Evolutionary conservation across 2,113 vertebrate genomes (phyloP).

Genomic region (Hiodon tergisus): DNA sequence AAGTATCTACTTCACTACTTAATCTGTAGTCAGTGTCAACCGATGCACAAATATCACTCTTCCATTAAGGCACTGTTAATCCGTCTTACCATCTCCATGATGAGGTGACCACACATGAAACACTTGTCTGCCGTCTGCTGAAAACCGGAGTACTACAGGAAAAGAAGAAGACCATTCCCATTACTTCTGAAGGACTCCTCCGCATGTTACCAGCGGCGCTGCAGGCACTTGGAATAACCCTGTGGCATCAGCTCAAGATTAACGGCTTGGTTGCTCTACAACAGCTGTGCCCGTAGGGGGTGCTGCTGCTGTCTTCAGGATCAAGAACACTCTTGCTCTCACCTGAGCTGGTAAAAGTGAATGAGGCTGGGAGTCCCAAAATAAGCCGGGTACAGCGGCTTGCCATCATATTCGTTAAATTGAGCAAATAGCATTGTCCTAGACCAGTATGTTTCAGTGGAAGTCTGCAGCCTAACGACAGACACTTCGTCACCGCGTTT

Average conservation of each 20-base stretch:
- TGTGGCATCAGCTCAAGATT: background rate
- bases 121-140: conserved; percentile 82
- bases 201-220: background rate
- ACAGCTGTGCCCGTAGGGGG: background rate
- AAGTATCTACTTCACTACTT: background rate
- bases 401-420: too few species aligned
- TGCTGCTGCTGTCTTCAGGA: background rate
- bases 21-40: too few species aligned
- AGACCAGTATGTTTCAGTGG: too few species aligned
- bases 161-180: background rate
- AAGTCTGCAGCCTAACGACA: too few species aligned
- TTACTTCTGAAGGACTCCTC: background rate
- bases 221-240: background rate
- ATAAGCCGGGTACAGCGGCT: too few species aligned
- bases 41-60: too few species aligned
- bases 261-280: background rate
- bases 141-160: conserved; percentile 77
- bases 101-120: conserved; percentile 77
- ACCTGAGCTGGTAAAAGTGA: background rate
- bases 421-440: too few species aligned
- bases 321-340: background rate
- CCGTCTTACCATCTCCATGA: conserved; percentile 79
- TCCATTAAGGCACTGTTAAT: background rate
- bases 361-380: too few species aligned
- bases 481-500: too few species aligned